Base-by-base conservation (phyloP, 2,113 vertebrate genomes). In the Oreochromis niloticus region DNA sequence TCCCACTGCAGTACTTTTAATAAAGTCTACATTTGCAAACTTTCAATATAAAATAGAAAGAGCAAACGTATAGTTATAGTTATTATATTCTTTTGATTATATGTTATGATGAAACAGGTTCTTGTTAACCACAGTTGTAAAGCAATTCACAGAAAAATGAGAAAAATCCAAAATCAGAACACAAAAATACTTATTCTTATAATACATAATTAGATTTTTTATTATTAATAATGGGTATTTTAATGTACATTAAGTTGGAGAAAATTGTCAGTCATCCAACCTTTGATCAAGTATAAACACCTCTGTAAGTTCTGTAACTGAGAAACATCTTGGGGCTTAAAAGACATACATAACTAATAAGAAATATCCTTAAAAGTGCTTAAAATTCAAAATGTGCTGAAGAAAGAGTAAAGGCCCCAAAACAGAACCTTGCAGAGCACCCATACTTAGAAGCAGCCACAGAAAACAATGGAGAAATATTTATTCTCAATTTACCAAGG, bases 401-500 rank as follows among this genome's bases (percentile, higher is more conserved):
- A 71, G 63, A 71, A 68, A 68, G 36, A 41, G 6, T 68, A 39
- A 68, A 68, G 13, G 4, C 1, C 63, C 19, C 3, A 14, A 71
- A 43, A 43, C 4, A 6, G n/a, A 71, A 43, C 7, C 39, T 71
- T 71, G 1, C 12, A 43, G 66, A 46, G 3, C 22, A 73, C 5
- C 22, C 1, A 0, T 46, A 68, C 36, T 68, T 3, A 71, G n/a
- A 43, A 71, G 12, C 1, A 71, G 63, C 36, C n/a, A 9, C 5
- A 24, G 66, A 71, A 1, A 24, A 6, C 1, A 0, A 71, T 9
- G 0, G 10, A 24, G 0, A 43, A 43, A 71, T 71, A 14, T 43
- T 43, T 41, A 24, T 14, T 71, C n/a, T 24, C 66, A 71, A 0
- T 43, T 68, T 68, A 39, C 36, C 24, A 7, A 19, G 1, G 5